Conservation (phyloP, 2,113 vertebrate genomes). For the rabbit (Oryctolagus cuniculus) region DNA sequence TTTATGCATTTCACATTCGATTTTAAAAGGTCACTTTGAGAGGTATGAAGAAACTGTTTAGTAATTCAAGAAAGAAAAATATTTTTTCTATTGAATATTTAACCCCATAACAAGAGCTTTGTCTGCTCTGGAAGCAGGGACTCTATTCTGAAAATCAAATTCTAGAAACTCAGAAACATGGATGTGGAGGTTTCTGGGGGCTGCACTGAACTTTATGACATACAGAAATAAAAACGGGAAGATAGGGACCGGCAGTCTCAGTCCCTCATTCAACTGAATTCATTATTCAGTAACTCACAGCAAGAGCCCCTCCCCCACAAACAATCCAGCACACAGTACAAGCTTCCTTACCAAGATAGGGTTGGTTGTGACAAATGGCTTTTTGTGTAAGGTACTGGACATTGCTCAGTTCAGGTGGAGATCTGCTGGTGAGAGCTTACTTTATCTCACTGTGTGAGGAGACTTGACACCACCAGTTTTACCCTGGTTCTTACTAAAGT, state of each 20-base stretch:
- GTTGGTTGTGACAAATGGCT: background rate
- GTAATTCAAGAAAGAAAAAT: slow-evolving; percentile 60
- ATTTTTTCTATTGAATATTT: slow-evolving; percentile 34
- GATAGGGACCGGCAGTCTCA: background rate
- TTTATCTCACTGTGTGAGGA: background rate
- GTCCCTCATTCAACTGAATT: background rate
- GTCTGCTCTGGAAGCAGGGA: background rate
- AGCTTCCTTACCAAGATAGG: background rate
- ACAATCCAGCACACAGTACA: background rate
- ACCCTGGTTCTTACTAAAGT: slow-evolving; percentile 21
- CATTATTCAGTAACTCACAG: background rate
- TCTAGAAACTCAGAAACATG: background rate
- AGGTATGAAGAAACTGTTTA: slow-evolving; percentile 60
- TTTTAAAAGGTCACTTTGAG: slow-evolving; percentile 72
- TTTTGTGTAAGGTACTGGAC: slow-evolving; percentile 35
- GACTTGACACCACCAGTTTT: background rate
- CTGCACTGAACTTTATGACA: slow-evolving; percentile 5
- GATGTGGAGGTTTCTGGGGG: background rate
- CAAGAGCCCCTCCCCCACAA: background rate
- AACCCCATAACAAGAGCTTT: slow-evolving; percentile 5
- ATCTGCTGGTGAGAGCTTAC: background rate
- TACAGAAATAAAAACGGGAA: slow-evolving; percentile 56
- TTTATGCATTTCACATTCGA: slow-evolving; percentile 65
- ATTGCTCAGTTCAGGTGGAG: background rate
- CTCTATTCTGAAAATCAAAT: slow-evolving; percentile 2